Evolutionary conservation across 2,888 invertebrate genomes (phyloP).

Genomic region (Drosophila prostipennis): DNA sequence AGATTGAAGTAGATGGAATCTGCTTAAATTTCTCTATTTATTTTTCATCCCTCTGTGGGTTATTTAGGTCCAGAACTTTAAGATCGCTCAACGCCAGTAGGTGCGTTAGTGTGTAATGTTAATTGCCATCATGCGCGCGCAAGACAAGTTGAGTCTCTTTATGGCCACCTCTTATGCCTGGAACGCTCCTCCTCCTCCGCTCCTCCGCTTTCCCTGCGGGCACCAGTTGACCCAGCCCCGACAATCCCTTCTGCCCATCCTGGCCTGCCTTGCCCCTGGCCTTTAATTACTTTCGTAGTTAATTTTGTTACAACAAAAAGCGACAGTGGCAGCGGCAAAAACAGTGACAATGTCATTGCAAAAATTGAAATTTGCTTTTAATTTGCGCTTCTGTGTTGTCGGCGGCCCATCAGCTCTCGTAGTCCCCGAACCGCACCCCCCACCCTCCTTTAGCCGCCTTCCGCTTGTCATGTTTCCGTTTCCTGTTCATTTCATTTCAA

Average conservation of each 20-base stretch:
- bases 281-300: slow-evolving; percentile 79
- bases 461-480: slow-evolving; percentile 51
- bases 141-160: slow-evolving; percentile 55
- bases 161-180: slow-evolving; percentile 18
- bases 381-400: slow-evolving; percentile 45
- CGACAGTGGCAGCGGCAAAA: slow-evolving; percentile 31
- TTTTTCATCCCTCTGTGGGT: no score
- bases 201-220: slow-evolving; percentile 45
- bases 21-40: no score
- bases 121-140: slow-evolving; percentile 77
- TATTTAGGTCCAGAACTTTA: not conserved
- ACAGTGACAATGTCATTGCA: slow-evolving; percentile 57
- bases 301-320: slow-evolving; percentile 75
- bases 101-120: slow-evolving; percentile 52
- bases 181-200: slow-evolving; percentile 3
- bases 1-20: not conserved
- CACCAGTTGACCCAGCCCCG: slow-evolving; percentile 45
- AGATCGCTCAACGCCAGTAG: slow-evolving; percentile 33
- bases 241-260: slow-evolving; percentile 20
- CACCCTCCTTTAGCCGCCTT: not conserved
- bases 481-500: slow-evolving; percentile 57
- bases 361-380: slow-evolving; percentile 76
- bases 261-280: slow-evolving; percentile 41
- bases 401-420: not conserved
- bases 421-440: not conserved